Conservation (phyloP, 2,888 invertebrate genomes). For the Cylloceria caligata region DNA sequence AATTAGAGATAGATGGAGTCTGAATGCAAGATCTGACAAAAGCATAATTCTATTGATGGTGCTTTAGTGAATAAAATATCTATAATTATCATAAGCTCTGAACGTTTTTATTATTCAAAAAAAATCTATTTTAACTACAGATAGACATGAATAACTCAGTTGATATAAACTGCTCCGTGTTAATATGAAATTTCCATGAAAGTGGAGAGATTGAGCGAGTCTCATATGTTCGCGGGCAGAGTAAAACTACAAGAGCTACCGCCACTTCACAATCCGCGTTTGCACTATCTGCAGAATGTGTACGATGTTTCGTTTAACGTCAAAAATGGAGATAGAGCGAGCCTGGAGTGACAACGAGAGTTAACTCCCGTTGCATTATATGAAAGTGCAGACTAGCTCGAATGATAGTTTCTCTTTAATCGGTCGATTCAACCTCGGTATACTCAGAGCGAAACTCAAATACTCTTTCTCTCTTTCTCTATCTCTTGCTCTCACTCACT, state of each 20-base stretch:
- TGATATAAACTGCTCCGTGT: background rate
- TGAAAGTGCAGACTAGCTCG: constrained; percentile 16
- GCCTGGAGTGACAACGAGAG: constrained; percentile 13
- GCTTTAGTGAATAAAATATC: background rate
- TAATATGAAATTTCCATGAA: constrained; percentile 11
- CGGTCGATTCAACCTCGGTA: constrained; percentile 42
- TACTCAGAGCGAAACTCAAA: constrained; percentile 9
- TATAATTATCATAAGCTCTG: background rate
- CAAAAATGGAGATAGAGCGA: constrained; percentile 37
- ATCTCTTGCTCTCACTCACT: too few relatives aligned
- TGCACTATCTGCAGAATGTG: constrained; percentile 25
- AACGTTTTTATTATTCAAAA: background rate
- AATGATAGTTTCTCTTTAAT: constrained; percentile 68
- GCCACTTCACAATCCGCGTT: constrained; percentile 16
- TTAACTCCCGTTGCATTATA: constrained; percentile 33
- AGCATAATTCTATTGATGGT: background rate
- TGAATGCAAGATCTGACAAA: background rate
- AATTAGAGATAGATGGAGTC: background rate
- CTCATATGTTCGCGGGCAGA: constrained; percentile 8
- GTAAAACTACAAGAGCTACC: constrained; percentile 33
- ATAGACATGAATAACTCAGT: background rate
- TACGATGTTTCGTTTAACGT: constrained; percentile 45
- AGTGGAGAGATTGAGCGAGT: constrained; percentile 14
- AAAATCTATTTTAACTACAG: background rate
- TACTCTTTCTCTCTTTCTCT: too few relatives aligned